Evolutionary conservation across 1,140 invertebrate genomes (phyloP).

Genomic region (Drosophila navojoa): DNA sequence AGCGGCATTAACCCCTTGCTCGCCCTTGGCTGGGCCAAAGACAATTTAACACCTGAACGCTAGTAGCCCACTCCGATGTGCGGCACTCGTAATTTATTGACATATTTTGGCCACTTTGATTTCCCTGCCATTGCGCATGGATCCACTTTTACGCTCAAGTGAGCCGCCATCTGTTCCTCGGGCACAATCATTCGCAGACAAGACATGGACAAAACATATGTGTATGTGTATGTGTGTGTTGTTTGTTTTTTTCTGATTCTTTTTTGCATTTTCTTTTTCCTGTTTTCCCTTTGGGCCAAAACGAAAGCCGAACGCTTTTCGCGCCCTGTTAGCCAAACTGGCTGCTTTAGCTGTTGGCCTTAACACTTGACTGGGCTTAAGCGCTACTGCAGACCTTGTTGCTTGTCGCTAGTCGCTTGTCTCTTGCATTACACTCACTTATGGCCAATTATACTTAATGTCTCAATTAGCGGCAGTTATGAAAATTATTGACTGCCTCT

Average conservation of each 20-base stretch:
- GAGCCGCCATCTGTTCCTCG: conserved; percentile 48
- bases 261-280: conserved; percentile 14
- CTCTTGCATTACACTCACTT: conserved; percentile 70
- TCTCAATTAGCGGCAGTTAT: conserved; percentile 80
- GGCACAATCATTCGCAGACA: conserved; percentile 48
- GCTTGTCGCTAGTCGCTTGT: conserved; percentile 30
- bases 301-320: conserved; percentile 27
- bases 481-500: conserved; percentile 75
- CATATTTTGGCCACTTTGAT: conserved; percentile 68
- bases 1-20: conserved; percentile 50
- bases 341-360: conserved; percentile 39
- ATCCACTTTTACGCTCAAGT: conserved; percentile 65
- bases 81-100: conserved; percentile 67
- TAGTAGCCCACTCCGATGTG: conserved; percentile 31
- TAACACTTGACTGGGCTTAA: conserved; percentile 67
- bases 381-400: conserved; percentile 26
- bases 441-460: conserved; percentile 76
- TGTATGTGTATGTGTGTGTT: no score
- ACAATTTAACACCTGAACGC: conserved; percentile 77
- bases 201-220: conserved; percentile 20
- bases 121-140: conserved; percentile 42
- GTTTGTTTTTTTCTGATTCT: not conserved
- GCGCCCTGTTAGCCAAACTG: conserved; percentile 47
- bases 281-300: conserved; percentile 32
- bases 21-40: conserved; percentile 9